phyloP scores from a whole-genome alignment of 2,888 invertebrate species.

The Melinaea marsaeus region DNA sequence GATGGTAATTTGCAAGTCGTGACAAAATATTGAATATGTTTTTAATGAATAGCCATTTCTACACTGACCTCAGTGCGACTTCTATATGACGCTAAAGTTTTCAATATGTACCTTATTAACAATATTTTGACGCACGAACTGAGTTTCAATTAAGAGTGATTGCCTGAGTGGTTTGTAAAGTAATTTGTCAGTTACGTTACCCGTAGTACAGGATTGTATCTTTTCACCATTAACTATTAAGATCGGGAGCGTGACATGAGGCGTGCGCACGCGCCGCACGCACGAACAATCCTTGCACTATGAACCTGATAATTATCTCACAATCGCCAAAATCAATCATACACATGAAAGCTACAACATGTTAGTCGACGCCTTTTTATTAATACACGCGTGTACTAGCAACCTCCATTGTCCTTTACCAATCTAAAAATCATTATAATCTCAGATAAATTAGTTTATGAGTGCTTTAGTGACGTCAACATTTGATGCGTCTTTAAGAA shows the following conservation, averaged over 20 bases:
- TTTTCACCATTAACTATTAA: constrained; percentile 28
- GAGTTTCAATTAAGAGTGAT: constrained; percentile 9
- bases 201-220: constrained; percentile 20
- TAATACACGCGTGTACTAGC: constrained; percentile 8
- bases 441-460: neutral
- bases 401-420: neutral
- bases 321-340: constrained; percentile 33
- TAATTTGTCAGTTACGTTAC: constrained; percentile 26
- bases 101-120: constrained; percentile 3
- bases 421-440: neutral
- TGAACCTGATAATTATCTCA: constrained; percentile 36
- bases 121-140: constrained; percentile 4
- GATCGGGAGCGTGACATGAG: constrained; percentile 30
- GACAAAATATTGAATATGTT: neutral
- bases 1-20: constrained; percentile 4
- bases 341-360: constrained; percentile 13
- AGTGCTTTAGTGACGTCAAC: constrained; percentile 18
- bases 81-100: neutral
- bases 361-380: constrained; percentile 19
- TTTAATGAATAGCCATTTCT: constrained; percentile 1
- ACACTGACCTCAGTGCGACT: neutral
- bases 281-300: constrained; percentile 35
- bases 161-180: constrained; percentile 21
- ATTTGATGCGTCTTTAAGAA: constrained; percentile 16
- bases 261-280: constrained; percentile 36